phyloP scores from a whole-genome alignment of 2,888 invertebrate species.

The Phortica magna region DNA sequence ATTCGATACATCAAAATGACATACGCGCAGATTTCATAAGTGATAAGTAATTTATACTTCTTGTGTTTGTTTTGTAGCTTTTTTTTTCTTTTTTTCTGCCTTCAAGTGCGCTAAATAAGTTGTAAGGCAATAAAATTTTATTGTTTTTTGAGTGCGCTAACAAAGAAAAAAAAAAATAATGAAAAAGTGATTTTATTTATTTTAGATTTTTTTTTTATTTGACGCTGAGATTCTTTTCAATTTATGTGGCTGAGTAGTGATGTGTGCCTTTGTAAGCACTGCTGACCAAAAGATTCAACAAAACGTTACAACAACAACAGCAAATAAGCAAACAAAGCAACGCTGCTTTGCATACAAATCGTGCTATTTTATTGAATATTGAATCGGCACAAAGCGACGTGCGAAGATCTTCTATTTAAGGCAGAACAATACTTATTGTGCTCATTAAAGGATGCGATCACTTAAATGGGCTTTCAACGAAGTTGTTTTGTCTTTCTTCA shows the following conservation, averaged over 20 bases:
- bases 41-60: no score
- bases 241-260: background rate
- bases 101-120: background rate
- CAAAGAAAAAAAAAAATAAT: slow-evolving; percentile 11
- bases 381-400: background rate
- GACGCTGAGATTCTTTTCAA: background rate
- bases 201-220: slow-evolving; percentile 11
- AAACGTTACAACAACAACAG: slow-evolving; percentile 34
- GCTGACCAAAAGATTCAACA: slow-evolving; percentile 49
- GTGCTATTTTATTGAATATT: background rate
- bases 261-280: slow-evolving; percentile 40
- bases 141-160: background rate
- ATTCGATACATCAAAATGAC: background rate
- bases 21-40: background rate
- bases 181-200: slow-evolving; percentile 49
- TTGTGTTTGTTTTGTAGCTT: background rate
- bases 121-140: background rate
- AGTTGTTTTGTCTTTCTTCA: no score
- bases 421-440: background rate
- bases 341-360: background rate
- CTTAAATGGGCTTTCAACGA: no score
- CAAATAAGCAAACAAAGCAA: background rate
- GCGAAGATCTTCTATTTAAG: no score
- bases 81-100: background rate
- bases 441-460: background rate